Evolutionary conservation across 2,888 invertebrate genomes (phyloP), one percentile per base, ranked within the genome.

Genomic region (Eupithecia abbreviata): DNA sequence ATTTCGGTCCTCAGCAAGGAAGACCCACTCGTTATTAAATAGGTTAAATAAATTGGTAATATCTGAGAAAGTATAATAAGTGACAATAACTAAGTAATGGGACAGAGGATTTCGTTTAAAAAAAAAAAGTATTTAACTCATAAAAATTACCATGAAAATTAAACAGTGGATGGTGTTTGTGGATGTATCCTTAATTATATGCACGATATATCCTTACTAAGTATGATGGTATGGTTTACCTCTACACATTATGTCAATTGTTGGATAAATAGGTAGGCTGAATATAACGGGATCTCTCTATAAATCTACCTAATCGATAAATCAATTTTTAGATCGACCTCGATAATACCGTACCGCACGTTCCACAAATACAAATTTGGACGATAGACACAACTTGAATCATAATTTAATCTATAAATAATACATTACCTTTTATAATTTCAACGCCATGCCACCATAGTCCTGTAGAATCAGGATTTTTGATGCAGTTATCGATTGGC

Each of bases 271-370:
- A 42, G 42, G 0, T 62, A 18, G 2, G 18, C 47, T 30, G 12
- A 45, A 45, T 69, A 30, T 18, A 69, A 69, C 69, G 69, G 69
- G 47, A 69, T 10, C n/a, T 69, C 2, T 69, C 69, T 2, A 69
- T 69, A 9, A 9, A 69, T 71, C 43, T 7, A 72, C 45, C 71
- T 71, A 73, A 73, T 77, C 70, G 51, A 75, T 76, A 78, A 74
- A 73, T 79, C 79, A 78, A 82, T 92, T 90, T 92, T 89, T 90
- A 89, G 92, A 90, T 89, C 90, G 91, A 88, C 90, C 92, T 84
- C 86, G 74, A 79, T 76, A 75, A 66, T 18, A 74, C 71, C 71
- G 58, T 68, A 49, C 66, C 77, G 71, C 72, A 77, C 79, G 77
- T 80, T 77, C 77, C 75, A 78, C 76, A 84, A 65, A 68, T 75